Evolutionary conservation across 2,888 invertebrate species (phyloP).

Genomic region (Elegia similella): DNA sequence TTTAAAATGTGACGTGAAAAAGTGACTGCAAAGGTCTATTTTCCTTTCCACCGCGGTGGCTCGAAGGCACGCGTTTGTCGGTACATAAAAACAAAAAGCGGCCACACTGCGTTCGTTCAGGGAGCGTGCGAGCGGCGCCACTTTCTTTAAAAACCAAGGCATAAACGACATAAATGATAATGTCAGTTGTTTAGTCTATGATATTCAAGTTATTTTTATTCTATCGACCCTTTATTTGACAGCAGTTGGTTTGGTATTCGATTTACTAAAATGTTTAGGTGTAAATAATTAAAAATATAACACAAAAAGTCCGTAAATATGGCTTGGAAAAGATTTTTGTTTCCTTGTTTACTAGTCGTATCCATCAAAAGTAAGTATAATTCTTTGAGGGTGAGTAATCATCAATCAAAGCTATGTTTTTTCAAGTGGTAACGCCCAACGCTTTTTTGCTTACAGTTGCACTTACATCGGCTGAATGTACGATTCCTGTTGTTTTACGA

Average conservation of each 20-base stretch:
- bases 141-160: too few species aligned
- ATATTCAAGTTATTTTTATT: too few species aligned
- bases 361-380: slow-evolving; percentile 40
- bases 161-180: too few species aligned
- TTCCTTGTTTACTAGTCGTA: slow-evolving; percentile 32
- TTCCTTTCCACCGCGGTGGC: too few species aligned
- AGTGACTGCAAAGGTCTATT: too few species aligned
- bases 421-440: slow-evolving; percentile 61
- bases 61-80: too few species aligned
- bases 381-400: not conserved
- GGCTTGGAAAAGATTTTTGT: not conserved
- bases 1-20: too few species aligned
- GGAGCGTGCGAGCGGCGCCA: too few species aligned
- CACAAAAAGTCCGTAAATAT: slow-evolving; percentile 1
- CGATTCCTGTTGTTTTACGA: slow-evolving; percentile 89
- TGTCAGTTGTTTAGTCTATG: too few species aligned
- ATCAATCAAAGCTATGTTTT: slow-evolving; percentile 23
- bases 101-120: too few species aligned
- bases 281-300: not conserved
- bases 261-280: not conserved
- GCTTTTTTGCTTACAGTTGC: slow-evolving; percentile 51
- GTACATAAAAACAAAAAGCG: too few species aligned
- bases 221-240: too few species aligned
- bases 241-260: not conserved
- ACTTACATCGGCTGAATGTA: slow-evolving; percentile 77